Conservation (phyloP, 2,888 invertebrate species). For the Dryococelus australis region DNA sequence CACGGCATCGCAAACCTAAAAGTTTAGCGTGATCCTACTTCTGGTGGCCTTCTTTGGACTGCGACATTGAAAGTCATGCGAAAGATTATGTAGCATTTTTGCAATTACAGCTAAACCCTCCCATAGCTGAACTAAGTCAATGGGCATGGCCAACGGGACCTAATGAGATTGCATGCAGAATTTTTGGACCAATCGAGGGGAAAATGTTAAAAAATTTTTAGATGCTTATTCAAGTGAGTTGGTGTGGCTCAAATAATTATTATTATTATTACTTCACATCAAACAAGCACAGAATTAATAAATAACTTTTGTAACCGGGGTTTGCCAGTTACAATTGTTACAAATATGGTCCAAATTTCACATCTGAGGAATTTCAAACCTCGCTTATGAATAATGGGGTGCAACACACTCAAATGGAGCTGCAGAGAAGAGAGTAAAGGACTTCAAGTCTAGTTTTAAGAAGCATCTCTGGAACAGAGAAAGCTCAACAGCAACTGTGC, state of each 20-base stretch:
- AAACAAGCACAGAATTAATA: not conserved
- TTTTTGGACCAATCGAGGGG: not conserved
- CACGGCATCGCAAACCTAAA: too few species aligned
- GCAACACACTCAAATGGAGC: not conserved
- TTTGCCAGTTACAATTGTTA: not conserved
- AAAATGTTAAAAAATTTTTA: not conserved
- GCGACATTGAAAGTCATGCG: not conserved
- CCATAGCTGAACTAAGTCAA: not conserved
- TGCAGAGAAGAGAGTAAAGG: not conserved
- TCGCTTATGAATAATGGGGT: not conserved
- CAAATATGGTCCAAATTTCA: too few species aligned
- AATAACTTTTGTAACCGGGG: not conserved
- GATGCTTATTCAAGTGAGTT: slow-evolving; percentile 17
- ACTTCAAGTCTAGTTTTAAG: not conserved
- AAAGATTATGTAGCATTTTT: not conserved
- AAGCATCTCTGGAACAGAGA: not conserved
- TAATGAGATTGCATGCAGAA: not conserved
- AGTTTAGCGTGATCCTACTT: not conserved
- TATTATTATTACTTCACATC: not conserved
- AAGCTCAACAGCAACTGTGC: not conserved
- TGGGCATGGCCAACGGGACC: not conserved
- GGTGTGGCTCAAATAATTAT: not conserved
- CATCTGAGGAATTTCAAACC: not conserved
- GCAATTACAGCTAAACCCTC: not conserved
- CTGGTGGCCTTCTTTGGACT: slow-evolving; percentile 19